These are phyloP conservation scores for Coilia nasus DNA, from an alignment of 2,797 vertebrate genomes.

Conservation along the genomic window DNA sequence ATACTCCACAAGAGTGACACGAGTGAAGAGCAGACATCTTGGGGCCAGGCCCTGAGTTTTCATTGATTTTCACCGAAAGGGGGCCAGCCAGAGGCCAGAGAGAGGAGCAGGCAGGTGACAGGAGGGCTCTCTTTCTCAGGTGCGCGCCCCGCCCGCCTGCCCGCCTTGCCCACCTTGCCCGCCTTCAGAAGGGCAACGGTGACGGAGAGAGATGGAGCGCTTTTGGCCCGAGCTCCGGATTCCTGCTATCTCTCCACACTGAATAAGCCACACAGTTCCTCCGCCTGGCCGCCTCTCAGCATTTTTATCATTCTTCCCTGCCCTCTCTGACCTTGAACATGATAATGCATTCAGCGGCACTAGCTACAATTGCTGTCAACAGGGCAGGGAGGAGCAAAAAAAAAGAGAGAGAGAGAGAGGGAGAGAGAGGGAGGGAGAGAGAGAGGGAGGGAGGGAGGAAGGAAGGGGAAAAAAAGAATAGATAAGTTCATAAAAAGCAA, in stretches of 20 bases:
- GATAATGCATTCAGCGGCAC: slow-evolving; percentile 68
- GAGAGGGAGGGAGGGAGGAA: background rate
- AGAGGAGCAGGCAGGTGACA: background rate
- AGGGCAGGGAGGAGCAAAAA: slow-evolving; percentile 23
- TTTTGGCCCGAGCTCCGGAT: slow-evolving; percentile 56
- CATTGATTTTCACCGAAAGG: background rate
- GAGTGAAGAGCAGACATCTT: background rate
- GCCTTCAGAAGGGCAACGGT: background rate
- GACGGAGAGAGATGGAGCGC: slow-evolving; percentile 27
- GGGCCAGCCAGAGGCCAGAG: background rate
- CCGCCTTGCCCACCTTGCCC: background rate
- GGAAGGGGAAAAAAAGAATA: background rate
- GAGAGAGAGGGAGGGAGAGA: background rate
- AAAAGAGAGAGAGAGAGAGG: background rate
- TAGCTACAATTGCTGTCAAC: slow-evolving; percentile 43
- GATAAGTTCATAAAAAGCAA: slow-evolving; percentile 61
- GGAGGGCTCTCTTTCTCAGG: background rate
- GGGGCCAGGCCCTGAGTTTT: background rate
- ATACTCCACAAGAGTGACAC: background rate
- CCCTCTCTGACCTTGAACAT: slow-evolving; percentile 73
- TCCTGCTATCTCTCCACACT: slow-evolving; percentile 64
- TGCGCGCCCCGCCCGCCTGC: too few species aligned
- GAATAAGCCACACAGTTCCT: slow-evolving; percentile 28
- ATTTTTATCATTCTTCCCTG: slow-evolving; percentile 70
- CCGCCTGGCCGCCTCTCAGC: slow-evolving; percentile 51